Evolutionary conservation across 2,888 invertebrate genomes (phyloP).

Genomic region (Mythimna pallens): DNA sequence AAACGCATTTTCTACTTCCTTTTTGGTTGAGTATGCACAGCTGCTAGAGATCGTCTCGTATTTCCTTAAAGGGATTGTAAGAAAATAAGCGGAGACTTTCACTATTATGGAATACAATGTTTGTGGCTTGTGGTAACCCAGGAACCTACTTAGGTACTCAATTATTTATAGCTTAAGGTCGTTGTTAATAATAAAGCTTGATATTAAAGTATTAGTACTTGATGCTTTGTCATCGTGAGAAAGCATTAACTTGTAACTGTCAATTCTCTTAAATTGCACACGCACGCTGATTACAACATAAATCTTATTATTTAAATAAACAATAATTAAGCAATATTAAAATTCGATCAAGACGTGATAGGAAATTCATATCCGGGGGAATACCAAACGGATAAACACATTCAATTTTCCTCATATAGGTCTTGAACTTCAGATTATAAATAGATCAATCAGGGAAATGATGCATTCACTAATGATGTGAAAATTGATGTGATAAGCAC

Average conservation of each 20-base stretch:
- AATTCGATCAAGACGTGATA: neutral
- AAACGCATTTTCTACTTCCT: neutral
- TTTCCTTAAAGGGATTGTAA: constrained; percentile 13
- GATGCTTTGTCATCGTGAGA: constrained; percentile 3
- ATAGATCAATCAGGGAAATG: constrained; percentile 14
- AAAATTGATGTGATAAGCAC: constrained; percentile 5
- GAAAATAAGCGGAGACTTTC: constrained; percentile 33
- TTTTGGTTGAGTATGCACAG: neutral
- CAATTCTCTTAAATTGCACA: neutral
- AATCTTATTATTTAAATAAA: constrained; percentile 4
- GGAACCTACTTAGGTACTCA: too few relatives aligned
- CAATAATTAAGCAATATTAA: neutral
- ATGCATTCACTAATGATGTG: constrained; percentile 13
- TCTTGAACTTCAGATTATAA: constrained; percentile 12
- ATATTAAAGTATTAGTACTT: neutral
- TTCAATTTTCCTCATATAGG: constrained; percentile 38
- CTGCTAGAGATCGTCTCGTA: neutral
- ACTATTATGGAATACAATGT: constrained; percentile 2
- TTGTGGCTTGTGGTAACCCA: constrained; percentile 12
- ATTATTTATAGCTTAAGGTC: neutral
- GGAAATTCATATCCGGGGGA: constrained; percentile 13
- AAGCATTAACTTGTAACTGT: neutral
- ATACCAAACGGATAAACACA: constrained; percentile 16
- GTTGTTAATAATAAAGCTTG: neutral
- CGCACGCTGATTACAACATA: neutral